Base-by-base conservation (phyloP, 2,797 vertebrate genomes). In the Synaphobranchus kaupii region DNA sequence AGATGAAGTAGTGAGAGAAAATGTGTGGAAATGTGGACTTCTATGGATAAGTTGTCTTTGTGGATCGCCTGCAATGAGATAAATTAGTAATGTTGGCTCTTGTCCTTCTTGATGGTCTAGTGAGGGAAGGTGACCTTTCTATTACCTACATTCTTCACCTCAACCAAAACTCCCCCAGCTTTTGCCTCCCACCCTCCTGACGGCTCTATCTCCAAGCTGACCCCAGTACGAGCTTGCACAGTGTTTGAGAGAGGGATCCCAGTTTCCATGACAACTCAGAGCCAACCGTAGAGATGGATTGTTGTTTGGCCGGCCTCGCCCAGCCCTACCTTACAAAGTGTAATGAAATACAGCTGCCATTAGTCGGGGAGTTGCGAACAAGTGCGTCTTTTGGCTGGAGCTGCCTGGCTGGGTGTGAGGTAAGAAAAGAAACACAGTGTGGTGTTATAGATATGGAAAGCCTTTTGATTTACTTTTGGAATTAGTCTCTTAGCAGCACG, bases 231-330 rank as follows among this genome's bases (percentile, higher is more conserved):
- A 91, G 83, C 84, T 89, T 88, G 89, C 87, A n/a, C 58, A 76
- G 87, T 78, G 87, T 89, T 84, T 88, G 90, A 88, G 84, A 22
- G 78, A 85, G 78, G 56, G 85, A 86, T 88, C 83, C 82, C 86
- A 0, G 87, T 95, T 92, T 85, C 94, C 91, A 90, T 92, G 93
- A 68, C 90, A 56, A 94, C 92, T 8, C 52, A 85, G 81, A 89
- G 87, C 89, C 90, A 89, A 87, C 71, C 25, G 52, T 44, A 39
- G 85, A 25, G 28, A 86, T 78, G 87, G 4, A 48, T 87, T 89
- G 78, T 87, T 90, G 91, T 90, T 91, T 89, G 58, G 58, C 76
- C 85, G 85, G 86, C 85, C 86, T 88, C 85, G 76, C 89, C 63
- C 85, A 86, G 85, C 89, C 76, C 86, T 86, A 50, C 68, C 90